These are phyloP conservation scores for Parascotia fuliginaria DNA, from an alignment of 2,888 invertebrate genomes.

Conservation along the genomic window DNA sequence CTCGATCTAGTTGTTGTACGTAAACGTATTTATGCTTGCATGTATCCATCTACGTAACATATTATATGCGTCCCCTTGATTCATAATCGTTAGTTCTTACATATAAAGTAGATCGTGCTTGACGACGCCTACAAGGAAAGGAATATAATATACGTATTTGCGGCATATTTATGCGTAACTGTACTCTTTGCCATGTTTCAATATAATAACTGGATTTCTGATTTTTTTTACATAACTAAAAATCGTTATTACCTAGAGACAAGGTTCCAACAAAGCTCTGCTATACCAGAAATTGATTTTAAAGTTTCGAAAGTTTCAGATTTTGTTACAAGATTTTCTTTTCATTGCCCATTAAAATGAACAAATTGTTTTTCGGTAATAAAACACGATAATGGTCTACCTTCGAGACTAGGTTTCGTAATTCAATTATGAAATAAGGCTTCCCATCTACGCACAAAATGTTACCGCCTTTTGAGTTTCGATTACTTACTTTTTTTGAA, in stretches of 20 bases:
- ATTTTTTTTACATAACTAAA: too few species aligned
- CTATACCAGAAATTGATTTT: too few species aligned
- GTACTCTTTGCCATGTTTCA: too few species aligned
- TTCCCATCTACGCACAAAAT: conserved; percentile 36
- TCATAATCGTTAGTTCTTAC: conserved; percentile 22
- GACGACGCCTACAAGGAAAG: conserved; percentile 14
- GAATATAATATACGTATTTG: too few species aligned
- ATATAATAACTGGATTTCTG: too few species aligned
- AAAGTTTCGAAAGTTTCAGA: too few species aligned
- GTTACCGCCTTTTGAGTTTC: conserved; percentile 26
- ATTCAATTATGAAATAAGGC: conserved; percentile 47
- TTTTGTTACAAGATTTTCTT: not conserved
- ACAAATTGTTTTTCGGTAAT: conserved; percentile 13
- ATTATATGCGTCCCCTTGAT: conserved; percentile 33
- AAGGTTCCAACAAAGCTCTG: too few species aligned
- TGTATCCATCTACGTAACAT: conserved; percentile 17
- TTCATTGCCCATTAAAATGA: not conserved
- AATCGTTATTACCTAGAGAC: too few species aligned
- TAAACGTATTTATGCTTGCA: conserved; percentile 17
- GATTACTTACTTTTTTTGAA: conserved; percentile 4
- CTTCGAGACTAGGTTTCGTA: conserved; percentile 36
- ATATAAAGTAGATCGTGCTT: conserved; percentile 18
- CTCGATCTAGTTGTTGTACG: conserved; percentile 11
- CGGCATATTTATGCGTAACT: too few species aligned
- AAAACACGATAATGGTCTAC: conserved; percentile 23